These are phyloP conservation scores for Dendroctonus ponderosae DNA, from an alignment of 1,140 invertebrate genomes.

Conservation along the genomic window DNA sequence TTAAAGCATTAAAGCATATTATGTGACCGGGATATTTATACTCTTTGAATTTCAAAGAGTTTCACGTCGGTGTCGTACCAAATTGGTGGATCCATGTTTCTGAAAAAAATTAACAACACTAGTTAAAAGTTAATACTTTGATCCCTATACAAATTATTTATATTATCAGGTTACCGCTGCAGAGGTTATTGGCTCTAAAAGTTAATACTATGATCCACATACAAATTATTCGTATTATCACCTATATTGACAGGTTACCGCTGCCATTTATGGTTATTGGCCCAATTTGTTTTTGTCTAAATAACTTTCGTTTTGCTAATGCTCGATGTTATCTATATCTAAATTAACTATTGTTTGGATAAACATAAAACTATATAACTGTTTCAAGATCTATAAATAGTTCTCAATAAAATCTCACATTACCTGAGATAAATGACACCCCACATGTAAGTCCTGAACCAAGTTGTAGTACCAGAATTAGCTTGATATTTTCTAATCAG, in stretches of 20 bases:
- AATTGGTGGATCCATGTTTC: slow-evolving; percentile 97
- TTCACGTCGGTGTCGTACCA: slow-evolving; percentile 99
- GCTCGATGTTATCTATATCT: too few relatives aligned
- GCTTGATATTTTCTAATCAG: slow-evolving; percentile 98
- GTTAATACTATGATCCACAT: too few relatives aligned
- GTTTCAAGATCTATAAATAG: too few relatives aligned
- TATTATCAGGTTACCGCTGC: too few relatives aligned
- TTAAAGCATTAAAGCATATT: slow-evolving; percentile 8
- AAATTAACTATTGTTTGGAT: too few relatives aligned
- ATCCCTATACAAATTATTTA: not conserved
- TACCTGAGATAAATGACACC: slow-evolving; percentile 97
- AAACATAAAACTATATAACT: slow-evolving; percentile 2
- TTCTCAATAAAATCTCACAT: too few relatives aligned
- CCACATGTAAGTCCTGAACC: slow-evolving; percentile 99
- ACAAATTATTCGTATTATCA: too few relatives aligned
- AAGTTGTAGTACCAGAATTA: slow-evolving; percentile 95
- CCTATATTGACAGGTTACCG: too few relatives aligned
- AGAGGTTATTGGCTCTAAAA: too few relatives aligned
- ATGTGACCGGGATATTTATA: slow-evolving; percentile 55
- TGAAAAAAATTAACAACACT: slow-evolving; percentile 51
- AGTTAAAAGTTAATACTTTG: not conserved
- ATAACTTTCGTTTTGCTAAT: too few relatives aligned
- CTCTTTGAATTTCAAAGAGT: slow-evolving; percentile 94
- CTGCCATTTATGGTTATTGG: too few relatives aligned
- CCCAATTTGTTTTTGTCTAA: too few relatives aligned